Evolutionary conservation across 1,140 invertebrate genomes (phyloP), one percentile per base, ranked within the genome.

Genomic region (Drosophila bocqueti): DNA sequence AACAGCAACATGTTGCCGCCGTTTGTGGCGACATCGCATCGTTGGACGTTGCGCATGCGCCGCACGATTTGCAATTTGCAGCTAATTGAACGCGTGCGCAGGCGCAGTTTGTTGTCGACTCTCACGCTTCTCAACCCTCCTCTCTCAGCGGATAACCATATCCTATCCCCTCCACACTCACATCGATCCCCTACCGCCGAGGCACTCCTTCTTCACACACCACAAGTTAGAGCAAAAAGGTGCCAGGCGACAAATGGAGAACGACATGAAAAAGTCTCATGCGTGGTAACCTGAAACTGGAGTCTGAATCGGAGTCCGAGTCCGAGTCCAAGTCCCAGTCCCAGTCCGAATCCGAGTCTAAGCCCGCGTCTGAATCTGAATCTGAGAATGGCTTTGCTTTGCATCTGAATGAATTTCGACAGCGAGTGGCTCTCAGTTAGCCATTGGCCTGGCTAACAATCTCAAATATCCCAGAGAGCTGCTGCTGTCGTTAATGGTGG

Each of bases 31-130:
- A 75, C 74, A 76, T 68, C 69, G 55, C 67, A 61, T 73, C 59
- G 68, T 57, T 40, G 82, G 79, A 84, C 85, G 79, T 86, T 87
- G 80, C 84, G 76, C 80, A 87, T 86, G 86, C 82, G 82, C 84
- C 78, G 84, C 84, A 87, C 84, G 81, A 89, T 89, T 86, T 89
- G 84, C 84, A 89, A 83, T 89, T 89, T 89, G 84, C 84, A 83
- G 84, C 84, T 89, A 89, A 90, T 90, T 90, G 86, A 91, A 90
- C 86, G 86, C 86, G 86, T 90, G 86, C 83, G 83, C 86, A 78
- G 60, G 73, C 86, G 82, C 86, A 90, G 80, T 90, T 90, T 83
- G 82, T 91, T 76, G 64, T 72, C 82, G 73, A 38, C 61, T 71
- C 76, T 80, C 72, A 72, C 65, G 80, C 80, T 83, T 65, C 63